These are phyloP conservation scores for Antheraea assamensis DNA, from an alignment of 2,888 invertebrate genomes.

Conservation along the genomic window DNA sequence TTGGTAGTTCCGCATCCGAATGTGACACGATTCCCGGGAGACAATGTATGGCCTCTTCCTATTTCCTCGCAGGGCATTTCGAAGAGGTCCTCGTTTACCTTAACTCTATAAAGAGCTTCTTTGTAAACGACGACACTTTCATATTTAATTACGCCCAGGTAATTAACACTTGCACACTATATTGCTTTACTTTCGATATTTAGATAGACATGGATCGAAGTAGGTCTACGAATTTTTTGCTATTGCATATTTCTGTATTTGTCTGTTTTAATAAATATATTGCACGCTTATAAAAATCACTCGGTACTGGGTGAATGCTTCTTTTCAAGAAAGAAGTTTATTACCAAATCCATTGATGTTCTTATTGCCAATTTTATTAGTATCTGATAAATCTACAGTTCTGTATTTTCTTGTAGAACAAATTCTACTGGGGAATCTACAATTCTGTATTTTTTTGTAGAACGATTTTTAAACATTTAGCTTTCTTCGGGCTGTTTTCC, in stretches of 20 bases:
- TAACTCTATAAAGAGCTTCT: constrained; percentile 98
- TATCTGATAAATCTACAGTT: neutral
- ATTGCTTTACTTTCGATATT: neutral
- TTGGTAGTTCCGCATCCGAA: constrained; percentile 97
- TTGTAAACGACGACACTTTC: constrained; percentile 93
- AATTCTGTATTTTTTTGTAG: neutral
- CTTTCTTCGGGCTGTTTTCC: neutral
- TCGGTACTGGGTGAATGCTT: neutral
- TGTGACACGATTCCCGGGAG: constrained; percentile 98
- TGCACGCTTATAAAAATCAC: neutral
- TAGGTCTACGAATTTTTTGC: too few relatives aligned
- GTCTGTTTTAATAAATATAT: neutral
- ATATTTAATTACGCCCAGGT: constrained; percentile 94
- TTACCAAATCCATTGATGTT: neutral
- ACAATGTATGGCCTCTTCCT: constrained; percentile 99
- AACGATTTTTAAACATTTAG: neutral
- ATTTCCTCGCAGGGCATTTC: constrained; percentile 96
- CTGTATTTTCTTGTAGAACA: neutral
- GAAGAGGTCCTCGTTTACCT: constrained; percentile 98
- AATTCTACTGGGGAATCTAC: neutral
- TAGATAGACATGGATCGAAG: neutral
- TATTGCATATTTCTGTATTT: too few relatives aligned
- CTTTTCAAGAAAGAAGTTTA: neutral
- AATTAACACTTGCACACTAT: neutral
- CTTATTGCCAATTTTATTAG: neutral